Base-by-base conservation (phyloP, 2,797 vertebrate genomes). In the Epinephelus awoara region DNA sequence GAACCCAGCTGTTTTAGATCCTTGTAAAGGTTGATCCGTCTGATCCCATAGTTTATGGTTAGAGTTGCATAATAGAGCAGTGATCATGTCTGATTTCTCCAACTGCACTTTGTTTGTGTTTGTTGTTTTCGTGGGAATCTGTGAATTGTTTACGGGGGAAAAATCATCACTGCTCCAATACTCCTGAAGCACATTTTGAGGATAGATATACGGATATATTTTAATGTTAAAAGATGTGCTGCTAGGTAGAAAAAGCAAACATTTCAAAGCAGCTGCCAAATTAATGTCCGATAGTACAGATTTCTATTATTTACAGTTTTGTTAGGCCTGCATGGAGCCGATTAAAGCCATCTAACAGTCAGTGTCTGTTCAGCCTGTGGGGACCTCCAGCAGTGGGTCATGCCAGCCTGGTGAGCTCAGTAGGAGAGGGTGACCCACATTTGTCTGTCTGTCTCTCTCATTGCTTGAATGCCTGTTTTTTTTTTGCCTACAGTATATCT, bases 371-470 rank as follows among this genome's bases (percentile, higher is more conserved):
- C 29, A 80, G 61, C 42, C 49, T 77, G 75, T 56, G 7, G 15
- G 52, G 68, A 79, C 58, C 73, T 82, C 72, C 77, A 80, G 75
- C 74, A 66, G 86, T 11, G 72, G 80, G 71, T 84, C 72, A 75
- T 46, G 58, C 65, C 54, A 54, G 42, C 56, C 27, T 14, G 1
- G 47, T 77, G 8, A 57, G 72, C 80, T 77, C 74, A 67, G 70
- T 61, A 15, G 78, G 44, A 82, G 55, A 76, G 17, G 44, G 6
- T 82, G 72, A 72, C 67, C 80, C 83, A 77, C 64, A 84, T 77
- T 58, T 55, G 58, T 66, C 38, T 7, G 27, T 79, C 59, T 70
- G 77, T 65, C 61, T 74, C 50, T 69, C 63, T 52, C 64, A 67
- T 61, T 62, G 47, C 46, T 58, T 61, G 46, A 23, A 55, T 10